Percentiles rank a stretch among this genome's conserved stretches.
Evolutionary conservation across 2,113 vertebrate species (phyloP).

Genomic region (Patagioenas fasciata): DNA sequence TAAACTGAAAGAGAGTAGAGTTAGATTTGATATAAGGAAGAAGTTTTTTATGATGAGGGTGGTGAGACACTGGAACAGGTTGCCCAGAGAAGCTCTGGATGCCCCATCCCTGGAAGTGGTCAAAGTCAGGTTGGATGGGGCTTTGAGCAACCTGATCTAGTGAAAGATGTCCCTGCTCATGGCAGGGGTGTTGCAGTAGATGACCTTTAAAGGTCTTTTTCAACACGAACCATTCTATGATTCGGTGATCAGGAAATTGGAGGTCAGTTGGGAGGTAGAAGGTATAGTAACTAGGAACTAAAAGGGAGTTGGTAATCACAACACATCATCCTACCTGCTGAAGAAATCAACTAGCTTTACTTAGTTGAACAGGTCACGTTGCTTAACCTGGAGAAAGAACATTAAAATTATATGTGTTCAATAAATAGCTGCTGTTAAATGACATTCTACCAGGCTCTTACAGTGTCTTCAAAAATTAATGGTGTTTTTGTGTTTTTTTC

Average conservation of each 20-base stretch:
- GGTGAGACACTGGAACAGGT: too few species aligned
- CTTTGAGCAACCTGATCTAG: too few species aligned
- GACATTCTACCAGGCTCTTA: not conserved
- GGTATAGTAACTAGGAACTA: not conserved
- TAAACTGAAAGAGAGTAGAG: too few species aligned
- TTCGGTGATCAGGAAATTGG: not conserved
- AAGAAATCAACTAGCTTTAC: not conserved
- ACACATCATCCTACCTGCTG: not conserved
- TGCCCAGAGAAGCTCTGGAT: too few species aligned
- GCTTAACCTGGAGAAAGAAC: not conserved
- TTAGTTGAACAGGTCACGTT: not conserved
- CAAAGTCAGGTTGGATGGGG: too few species aligned
- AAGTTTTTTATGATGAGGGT: too few species aligned
- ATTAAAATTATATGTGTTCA: not conserved
- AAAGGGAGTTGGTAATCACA: not conserved
- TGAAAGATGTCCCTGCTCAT: too few species aligned
- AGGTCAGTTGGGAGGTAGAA: not conserved
- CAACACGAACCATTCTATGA: not conserved
- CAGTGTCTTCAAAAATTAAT: not conserved
- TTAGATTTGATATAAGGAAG: too few species aligned
- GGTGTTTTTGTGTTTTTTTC: not conserved
- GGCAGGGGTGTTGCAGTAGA: too few species aligned
- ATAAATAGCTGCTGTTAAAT: not conserved
- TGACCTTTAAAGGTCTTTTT: too few species aligned
- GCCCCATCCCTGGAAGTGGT: too few species aligned